Evolutionary conservation across 2,888 invertebrate genomes (phyloP).

Genomic region (Volucella inanis): DNA sequence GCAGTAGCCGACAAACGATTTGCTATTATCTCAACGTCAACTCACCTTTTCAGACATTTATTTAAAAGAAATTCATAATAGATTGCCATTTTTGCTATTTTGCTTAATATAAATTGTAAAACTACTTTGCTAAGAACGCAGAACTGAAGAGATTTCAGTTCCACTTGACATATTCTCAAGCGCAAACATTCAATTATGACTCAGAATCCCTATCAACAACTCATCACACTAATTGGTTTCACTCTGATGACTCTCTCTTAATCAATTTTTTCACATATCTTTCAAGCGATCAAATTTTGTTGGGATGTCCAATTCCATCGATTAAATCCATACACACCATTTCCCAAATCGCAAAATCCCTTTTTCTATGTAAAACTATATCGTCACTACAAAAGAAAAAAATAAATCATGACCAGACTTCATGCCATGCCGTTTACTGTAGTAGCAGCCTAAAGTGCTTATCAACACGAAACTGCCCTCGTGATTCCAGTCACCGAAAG

Average conservation of each 20-base stretch:
- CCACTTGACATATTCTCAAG: background rate
- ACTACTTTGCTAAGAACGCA: too few species aligned
- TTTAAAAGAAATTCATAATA: too few species aligned
- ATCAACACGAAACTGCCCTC: conserved; percentile 24
- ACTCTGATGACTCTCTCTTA: background rate
- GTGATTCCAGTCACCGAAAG: conserved; percentile 6
- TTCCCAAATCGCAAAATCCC: background rate
- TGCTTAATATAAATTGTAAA: too few species aligned
- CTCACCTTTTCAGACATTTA: too few species aligned
- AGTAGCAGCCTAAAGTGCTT: conserved; percentile 15
- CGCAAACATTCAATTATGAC: background rate
- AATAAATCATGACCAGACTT: too few species aligned
- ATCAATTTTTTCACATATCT: background rate
- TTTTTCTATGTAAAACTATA: background rate
- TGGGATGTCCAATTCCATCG: conserved; percentile 2
- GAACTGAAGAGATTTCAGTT: too few species aligned
- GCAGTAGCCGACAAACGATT: too few species aligned
- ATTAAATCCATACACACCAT: conserved; percentile 13
- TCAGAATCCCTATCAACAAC: background rate
- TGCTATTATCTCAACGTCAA: too few species aligned
- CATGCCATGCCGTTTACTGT: background rate
- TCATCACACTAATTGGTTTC: conserved; percentile 11
- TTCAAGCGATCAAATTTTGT: background rate
- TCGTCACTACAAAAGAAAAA: too few species aligned
- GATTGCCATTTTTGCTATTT: too few species aligned